Percentiles rank a stretch among this genome's conserved stretches.
Conservation (phyloP, 1,140 invertebrate species). For the Adelges cooleyi region DNA sequence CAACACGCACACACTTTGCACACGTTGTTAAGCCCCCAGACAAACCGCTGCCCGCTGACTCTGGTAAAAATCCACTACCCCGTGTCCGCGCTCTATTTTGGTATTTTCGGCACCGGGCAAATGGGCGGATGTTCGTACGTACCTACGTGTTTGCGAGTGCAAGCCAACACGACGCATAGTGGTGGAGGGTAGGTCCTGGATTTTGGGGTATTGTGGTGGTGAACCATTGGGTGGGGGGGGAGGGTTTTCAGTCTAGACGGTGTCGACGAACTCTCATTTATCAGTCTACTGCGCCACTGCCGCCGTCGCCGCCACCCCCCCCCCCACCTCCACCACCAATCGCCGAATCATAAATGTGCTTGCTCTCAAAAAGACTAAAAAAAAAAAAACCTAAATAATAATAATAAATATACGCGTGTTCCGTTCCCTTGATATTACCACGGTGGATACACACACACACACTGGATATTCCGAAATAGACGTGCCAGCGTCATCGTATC, state of each 20-base stretch:
- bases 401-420: too few species aligned
- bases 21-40: background rate
- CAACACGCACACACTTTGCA: constrained; percentile 16
- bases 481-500: too few species aligned
- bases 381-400: too few species aligned
- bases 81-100: too few species aligned
- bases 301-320: background rate
- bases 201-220: background rate
- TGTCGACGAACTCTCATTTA: constrained; percentile 21
- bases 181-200: background rate
- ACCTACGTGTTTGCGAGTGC: background rate
- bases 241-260: background rate
- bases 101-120: too few species aligned
- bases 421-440: too few species aligned
- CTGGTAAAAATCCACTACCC: background rate
- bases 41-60: background rate
- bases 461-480: too few species aligned
- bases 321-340: background rate
- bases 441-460: too few species aligned
- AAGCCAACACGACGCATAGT: background rate
- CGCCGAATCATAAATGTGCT: background rate
- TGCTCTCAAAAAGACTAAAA: background rate
- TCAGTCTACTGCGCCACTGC: background rate
- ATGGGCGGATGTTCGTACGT: too few species aligned
- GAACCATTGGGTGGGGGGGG: background rate